phyloP scores from a whole-genome alignment of 2,888 invertebrate genomes.

The Chaitophorus viminalis region DNA sequence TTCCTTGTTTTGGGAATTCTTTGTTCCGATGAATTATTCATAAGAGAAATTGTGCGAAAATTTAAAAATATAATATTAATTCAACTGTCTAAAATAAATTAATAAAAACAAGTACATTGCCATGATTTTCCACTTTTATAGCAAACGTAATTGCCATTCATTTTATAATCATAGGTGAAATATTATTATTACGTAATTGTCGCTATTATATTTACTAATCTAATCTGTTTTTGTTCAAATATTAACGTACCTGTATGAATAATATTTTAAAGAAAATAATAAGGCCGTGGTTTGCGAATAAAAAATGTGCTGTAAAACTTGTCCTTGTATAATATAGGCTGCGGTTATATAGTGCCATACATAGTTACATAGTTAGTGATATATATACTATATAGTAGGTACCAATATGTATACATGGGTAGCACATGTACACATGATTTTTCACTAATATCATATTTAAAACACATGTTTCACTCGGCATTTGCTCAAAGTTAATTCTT shows the following conservation, averaged over 20 bases:
- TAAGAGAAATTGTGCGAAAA: constrained; percentile 4
- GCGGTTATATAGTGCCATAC: not conserved
- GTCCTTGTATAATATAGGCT: constrained; percentile 15
- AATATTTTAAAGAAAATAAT: not conserved
- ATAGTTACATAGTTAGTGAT: not conserved
- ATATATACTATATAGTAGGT: not conserved
- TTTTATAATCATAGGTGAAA: not conserved
- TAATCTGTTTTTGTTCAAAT: not conserved
- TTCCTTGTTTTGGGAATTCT: not conserved
- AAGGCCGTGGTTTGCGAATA: not conserved
- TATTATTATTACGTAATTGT: not conserved
- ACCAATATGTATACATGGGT: not conserved
- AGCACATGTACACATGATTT: not conserved
- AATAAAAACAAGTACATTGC: constrained; percentile 1
- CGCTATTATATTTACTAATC: not conserved
- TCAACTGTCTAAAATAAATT: not conserved
- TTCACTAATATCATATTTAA: not conserved
- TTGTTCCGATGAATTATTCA: constrained; percentile 2
- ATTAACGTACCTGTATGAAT: not conserved
- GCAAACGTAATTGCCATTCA: not conserved
- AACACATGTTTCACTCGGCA: not conserved
- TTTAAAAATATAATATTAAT: not conserved
- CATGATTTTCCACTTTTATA: not conserved
- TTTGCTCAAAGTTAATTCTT: not conserved
- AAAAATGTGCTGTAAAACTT: not conserved